These are phyloP conservation scores for Apolygus lucorum DNA, from an alignment of 1,140 invertebrate species.

Conservation along the genomic window DNA sequence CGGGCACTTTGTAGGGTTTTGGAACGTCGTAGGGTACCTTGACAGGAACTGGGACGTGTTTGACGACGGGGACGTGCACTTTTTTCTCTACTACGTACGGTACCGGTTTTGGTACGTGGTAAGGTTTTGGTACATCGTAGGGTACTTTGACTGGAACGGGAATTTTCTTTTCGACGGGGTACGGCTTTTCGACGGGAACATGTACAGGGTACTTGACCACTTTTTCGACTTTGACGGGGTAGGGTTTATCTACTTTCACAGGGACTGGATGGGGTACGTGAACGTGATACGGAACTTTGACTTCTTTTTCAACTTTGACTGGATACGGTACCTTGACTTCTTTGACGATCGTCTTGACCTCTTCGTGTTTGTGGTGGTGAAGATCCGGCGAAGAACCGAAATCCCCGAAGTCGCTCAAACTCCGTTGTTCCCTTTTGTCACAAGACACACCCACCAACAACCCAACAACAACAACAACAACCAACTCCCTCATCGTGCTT, in stretches of 20 bases:
- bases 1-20: not conserved
- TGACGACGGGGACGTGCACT: slow-evolving; percentile 18
- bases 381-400: not conserved
- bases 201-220: slow-evolving; percentile 41
- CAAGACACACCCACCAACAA: not conserved
- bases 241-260: slow-evolving; percentile 33
- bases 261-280: slow-evolving; percentile 32
- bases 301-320: slow-evolving; percentile 35
- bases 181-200: slow-evolving; percentile 57
- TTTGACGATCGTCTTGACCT: slow-evolving; percentile 41
- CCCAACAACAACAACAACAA: not conserved
- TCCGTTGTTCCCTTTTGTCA: slow-evolving; percentile 18
- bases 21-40: slow-evolving; percentile 24
- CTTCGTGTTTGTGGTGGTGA: not conserved
- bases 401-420: slow-evolving; percentile 2
- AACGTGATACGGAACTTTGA: slow-evolving; percentile 32
- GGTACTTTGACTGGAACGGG: slow-evolving; percentile 25
- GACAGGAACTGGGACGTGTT: slow-evolving; percentile 9
- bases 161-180: slow-evolving; percentile 47
- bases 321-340: slow-evolving; percentile 61
- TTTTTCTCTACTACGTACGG: slow-evolving; percentile 8
- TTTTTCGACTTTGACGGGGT: slow-evolving; percentile 32
- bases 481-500: not conserved
- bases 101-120: slow-evolving; percentile 15
- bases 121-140: slow-evolving; percentile 16